Conservation (phyloP, 1,140 invertebrate species). For the Ceratina japonica region DNA sequence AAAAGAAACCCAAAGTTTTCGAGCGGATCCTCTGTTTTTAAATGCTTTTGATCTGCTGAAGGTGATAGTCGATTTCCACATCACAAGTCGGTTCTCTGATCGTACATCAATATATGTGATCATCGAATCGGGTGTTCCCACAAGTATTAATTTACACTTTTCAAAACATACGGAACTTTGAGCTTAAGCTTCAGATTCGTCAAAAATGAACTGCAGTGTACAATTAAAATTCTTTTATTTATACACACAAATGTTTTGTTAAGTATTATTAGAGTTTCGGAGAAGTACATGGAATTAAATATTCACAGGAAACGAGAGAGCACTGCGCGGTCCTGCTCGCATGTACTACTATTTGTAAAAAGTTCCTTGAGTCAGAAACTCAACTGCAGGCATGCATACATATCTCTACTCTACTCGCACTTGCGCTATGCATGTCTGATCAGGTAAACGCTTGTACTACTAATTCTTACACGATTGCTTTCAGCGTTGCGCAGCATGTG, state of each 20-base stretch:
- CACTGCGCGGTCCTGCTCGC: constrained; percentile 6
- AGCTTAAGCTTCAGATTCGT: too few relatives aligned
- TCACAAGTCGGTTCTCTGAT: neutral
- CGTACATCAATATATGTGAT: neutral
- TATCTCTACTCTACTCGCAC: neutral
- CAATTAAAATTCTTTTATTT: too few relatives aligned
- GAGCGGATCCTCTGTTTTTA: neutral
- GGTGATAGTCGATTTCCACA: constrained; percentile 30
- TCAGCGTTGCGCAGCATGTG: neutral
- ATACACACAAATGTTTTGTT: too few relatives aligned
- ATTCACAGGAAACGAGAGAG: neutral
- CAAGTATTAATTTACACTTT: neutral
- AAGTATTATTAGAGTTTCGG: too few relatives aligned
- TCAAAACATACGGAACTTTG: too few relatives aligned
- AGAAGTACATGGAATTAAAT: constrained; percentile 1
- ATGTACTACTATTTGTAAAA: constrained; percentile 37
- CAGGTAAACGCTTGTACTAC: constrained; percentile 50
- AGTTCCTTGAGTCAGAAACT: constrained; percentile 42
- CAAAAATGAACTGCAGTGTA: too few relatives aligned
- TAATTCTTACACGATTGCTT: constrained; percentile 1
- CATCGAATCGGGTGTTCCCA: constrained; percentile 3
- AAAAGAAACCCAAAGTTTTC: constrained; percentile 23
- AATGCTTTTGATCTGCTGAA: neutral
- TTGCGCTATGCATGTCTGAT: constrained; percentile 51
- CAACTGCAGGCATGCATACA: neutral